Evolutionary conservation across 2,888 invertebrate species (phyloP).

Genomic region (Ennomos quercinarius): DNA sequence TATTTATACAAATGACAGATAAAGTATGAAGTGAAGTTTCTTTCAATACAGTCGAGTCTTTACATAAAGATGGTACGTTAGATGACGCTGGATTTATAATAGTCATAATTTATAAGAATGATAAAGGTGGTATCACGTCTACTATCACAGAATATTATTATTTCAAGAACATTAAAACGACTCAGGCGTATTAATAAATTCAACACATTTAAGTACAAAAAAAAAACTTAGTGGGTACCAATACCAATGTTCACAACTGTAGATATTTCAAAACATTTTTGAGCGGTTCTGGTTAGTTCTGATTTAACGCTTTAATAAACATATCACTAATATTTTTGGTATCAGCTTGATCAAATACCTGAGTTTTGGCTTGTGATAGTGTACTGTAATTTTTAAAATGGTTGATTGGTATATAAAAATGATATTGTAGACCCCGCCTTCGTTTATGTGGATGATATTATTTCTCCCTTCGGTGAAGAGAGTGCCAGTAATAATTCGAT

Average conservation of each 20-base stretch:
- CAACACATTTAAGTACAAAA: conserved; percentile 56
- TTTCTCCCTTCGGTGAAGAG: no score
- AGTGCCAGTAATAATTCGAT: background rate
- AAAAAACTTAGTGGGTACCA: conserved; percentile 13
- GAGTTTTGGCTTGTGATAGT: background rate
- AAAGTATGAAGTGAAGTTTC: conserved; percentile 21
- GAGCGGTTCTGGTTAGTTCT: background rate
- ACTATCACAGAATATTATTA: conserved; percentile 84
- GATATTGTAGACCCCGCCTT: no score
- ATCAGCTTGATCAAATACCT: no score
- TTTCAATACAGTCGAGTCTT: conserved; percentile 22
- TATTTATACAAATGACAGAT: conserved; percentile 33
- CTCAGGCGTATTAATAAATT: conserved; percentile 55
- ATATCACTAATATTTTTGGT: background rate
- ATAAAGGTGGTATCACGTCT: conserved; percentile 81
- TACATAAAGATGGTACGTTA: conserved; percentile 30
- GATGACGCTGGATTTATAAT: conserved; percentile 33
- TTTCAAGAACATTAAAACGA: conserved; percentile 70
- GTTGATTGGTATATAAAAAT: no score
- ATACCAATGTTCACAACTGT: conserved; percentile 7
- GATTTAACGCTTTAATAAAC: conserved; percentile 3
- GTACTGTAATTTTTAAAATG: no score
- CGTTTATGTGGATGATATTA: no score
- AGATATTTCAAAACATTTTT: background rate
- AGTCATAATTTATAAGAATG: conserved; percentile 60